Evolutionary conservation across 2,113 vertebrate species (phyloP), one percentile per base, ranked within the genome.

Genomic region (Picathartes gymnocephalus): DNA sequence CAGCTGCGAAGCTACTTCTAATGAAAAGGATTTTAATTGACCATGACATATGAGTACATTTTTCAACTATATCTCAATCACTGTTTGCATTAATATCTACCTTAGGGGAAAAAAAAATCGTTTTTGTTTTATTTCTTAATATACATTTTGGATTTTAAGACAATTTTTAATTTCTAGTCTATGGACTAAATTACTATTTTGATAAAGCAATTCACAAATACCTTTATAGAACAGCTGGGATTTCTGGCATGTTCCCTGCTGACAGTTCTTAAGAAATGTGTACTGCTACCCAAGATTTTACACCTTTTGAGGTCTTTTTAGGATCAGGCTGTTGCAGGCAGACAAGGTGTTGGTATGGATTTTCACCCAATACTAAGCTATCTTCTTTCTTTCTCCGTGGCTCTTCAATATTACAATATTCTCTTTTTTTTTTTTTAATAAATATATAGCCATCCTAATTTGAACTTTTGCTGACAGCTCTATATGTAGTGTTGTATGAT

Each of bases 121-220:
- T 31, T 70, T 89, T 95, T 72, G 61, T 18, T 78, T 92, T 57
- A 81, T 84, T 84, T 86, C 65, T 81, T 79, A 54, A 45, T 65
- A 56, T 64, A 60, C 15, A 42, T 72, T 90, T 88, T 85, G 13
- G n/a, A 65, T 77, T 45, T 50, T 45, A 71, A 58, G 16, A 56
- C 71, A 76, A 13, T 64, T 91, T 88, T 73, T 91, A 10, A 44
- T 66, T 93, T 79, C 69, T 62, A 53, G 20, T 86, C 53, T 91
- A 45, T 57, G 56, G 83, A 48, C 70, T 90, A 95, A 87, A 90
- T 92, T 82, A 92, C 85, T 96, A 69, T 90, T 96, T 95, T 95
- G 85, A 92, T 90, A 92, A 72, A 95, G 90, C 62, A 73, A 90
- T 93, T 92, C 90, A 92, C 33, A 92, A 96, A 91, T 85, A 86